Evolutionary conservation across 2,113 vertebrate species (phyloP), one percentile per base, ranked within the genome.

Genomic region (Chionomys nivalis): DNA sequence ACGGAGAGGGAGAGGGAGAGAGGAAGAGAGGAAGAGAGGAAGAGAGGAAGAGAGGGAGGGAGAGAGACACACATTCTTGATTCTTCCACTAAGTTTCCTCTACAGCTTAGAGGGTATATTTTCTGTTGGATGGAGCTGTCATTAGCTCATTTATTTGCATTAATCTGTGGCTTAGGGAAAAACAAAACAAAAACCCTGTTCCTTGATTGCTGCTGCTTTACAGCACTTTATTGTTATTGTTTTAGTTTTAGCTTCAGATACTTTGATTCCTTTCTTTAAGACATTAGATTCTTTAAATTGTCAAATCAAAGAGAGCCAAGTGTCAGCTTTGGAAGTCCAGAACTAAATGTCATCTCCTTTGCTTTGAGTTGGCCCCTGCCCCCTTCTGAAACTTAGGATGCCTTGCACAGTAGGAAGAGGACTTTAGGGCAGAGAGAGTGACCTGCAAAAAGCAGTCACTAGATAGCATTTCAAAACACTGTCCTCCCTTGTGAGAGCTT

Each of bases 391-490:
- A 55, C 49, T 61, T 24, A 49, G 66, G 49, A 42, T 39, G 13
- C 70, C 39, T 94, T 16, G 0, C 11, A 19, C 26, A 31, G 68
- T 68, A 63, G 75, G 83, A 39, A 49, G 55, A 86, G 58, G 28
- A 52, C 65, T 52, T 65, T 2, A 78, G 83, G 87, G 26, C 75
- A 87, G 83, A 24, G 33, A 47, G 68, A 90, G 77, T 75, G 63
- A 94, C 73, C 75, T 81, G 94, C 42, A 90, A 81, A 36, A 79
- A 87, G 81, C 66, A 76, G 7, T 79, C 87, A 44, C 47, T 63
- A 91, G 92, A 76, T 23, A 92, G 1, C 26, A 31, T 90, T 95
- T 93, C 70, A 78, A 90, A 96, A 91, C 79, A 73, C 9, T 36
- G 44, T 33, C 39, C 39, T 94, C 66, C 66, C 24, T 93, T 70